A percentile compares a stretch with the other conserved stretches of the same genome.
These are phyloP conservation scores for Rhea pennata DNA, from an alignment of 2,113 vertebrate genomes.

Conservation along the genomic window DNA sequence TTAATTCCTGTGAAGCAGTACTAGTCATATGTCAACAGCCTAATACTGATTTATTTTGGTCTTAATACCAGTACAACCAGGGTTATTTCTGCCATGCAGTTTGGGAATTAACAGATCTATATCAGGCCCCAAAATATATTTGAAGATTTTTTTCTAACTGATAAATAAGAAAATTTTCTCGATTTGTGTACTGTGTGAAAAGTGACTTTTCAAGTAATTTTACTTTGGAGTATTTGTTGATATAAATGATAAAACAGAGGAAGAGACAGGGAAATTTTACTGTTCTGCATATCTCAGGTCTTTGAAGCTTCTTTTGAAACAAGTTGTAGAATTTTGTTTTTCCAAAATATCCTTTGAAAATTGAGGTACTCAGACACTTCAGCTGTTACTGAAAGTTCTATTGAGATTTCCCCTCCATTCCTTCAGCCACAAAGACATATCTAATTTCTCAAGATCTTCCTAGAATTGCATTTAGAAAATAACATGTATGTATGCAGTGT, in stretches of 20 bases:
- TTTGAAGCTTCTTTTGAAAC: background rate
- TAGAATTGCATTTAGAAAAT: background rate
- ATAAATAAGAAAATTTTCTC: background rate
- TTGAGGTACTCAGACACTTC: background rate
- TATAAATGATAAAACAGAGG: background rate
- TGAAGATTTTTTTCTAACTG: background rate
- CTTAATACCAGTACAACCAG: background rate
- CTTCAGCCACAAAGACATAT: background rate
- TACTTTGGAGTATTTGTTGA: background rate
- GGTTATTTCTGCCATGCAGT: background rate
- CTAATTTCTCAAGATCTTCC: background rate
- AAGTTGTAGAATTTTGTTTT: background rate
- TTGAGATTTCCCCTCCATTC: background rate
- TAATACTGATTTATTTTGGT: background rate
- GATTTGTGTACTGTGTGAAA: background rate
- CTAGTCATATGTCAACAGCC: background rate
- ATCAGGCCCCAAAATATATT: background rate
- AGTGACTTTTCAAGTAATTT: background rate
- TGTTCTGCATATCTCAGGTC: background rate
- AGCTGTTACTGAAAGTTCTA: background rate
- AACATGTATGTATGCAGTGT: background rate
- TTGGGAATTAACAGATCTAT: background rate
- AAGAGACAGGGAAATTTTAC: background rate
- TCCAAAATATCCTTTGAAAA: background rate
- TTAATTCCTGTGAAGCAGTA: background rate